These are phyloP conservation scores for Isotomurus palustris DNA, from an alignment of 2,888 invertebrate species.

Conservation along the genomic window DNA sequence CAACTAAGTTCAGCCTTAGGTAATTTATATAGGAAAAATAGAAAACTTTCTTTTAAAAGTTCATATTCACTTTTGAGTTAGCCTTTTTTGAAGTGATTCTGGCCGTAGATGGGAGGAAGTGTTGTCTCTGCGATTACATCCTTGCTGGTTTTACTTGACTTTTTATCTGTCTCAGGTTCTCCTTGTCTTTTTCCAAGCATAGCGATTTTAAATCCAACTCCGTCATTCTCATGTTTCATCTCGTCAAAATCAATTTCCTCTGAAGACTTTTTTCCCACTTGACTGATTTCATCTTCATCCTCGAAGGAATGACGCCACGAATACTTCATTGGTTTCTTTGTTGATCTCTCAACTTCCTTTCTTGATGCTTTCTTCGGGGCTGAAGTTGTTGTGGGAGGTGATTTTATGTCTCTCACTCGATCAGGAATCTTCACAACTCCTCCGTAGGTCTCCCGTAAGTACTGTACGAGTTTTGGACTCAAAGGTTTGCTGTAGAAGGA, in stretches of 20 bases:
- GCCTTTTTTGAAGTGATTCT: too few relatives aligned
- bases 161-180: too few relatives aligned
- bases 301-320: background rate
- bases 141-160: too few relatives aligned
- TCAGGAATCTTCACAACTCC: constrained; percentile 8
- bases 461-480: constrained; percentile 23
- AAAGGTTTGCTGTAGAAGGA: constrained; percentile 12
- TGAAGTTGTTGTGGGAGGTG: background rate
- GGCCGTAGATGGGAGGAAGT: too few relatives aligned
- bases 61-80: too few relatives aligned
- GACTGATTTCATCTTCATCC: background rate
- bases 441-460: constrained; percentile 24
- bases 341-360: background rate
- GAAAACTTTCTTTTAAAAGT: too few relatives aligned
- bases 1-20: too few relatives aligned
- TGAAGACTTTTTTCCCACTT: background rate
- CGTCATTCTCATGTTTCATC: background rate
- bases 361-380: background rate
- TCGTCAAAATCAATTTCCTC: constrained; percentile 3
- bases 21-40: too few relatives aligned
- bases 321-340: background rate
- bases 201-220: background rate
- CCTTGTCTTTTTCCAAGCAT: background rate
- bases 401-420: too few relatives aligned
- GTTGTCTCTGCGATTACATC: too few relatives aligned